Base-by-base conservation (phyloP, 2,888 invertebrate genomes). In the Lutraria lutraria region DNA sequence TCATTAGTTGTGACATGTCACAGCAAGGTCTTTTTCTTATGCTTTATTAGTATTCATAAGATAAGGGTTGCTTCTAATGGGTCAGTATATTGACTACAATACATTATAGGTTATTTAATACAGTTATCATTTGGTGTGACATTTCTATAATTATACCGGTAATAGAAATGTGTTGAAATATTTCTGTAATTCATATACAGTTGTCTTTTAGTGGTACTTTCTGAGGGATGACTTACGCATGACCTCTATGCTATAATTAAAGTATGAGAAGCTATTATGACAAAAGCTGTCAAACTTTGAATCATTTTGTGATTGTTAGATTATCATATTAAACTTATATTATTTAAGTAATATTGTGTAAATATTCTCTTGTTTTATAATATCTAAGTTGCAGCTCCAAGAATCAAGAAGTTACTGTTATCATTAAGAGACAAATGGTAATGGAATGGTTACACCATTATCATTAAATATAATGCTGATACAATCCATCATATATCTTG, bases 31-130 rank as follows among this genome's bases (percentile, higher is more conserved):
- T 76, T 31, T 76, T 16, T 31, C 10, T 31, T 0, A 72, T 34
- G 34, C 13, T 76, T 31, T 16, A 76, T 76, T 76, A 76, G 76
- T 76, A 76, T 76, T 76, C 76, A 76, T 76, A 76, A 76, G 76
- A 34, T 76, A 25, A 19, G 34, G 76, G 31, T 19, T 76, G 31
- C 31, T 34, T 63, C 3, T 76, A 34, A 76, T 34, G 76, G 76
- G 31, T 76, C 12, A 13, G 31, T 76, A 76, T 76, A 25, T 34
- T 76, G 63, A 25, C n/a, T 68, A 68, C 63, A 25, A n/a, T 68
- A 25, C 63, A 68, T 68, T 68, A 68, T 68, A 68, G 21, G 25
- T 68, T 68, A 68, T 25, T 68, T 68, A 68, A 68, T 68, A 68
- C 10, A 68, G 25, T 68, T 13, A 25, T 68, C 25, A 8, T 68